Base-by-base conservation (phyloP, 2,888 invertebrate genomes). In the Digitonthophagus gazella region DNA sequence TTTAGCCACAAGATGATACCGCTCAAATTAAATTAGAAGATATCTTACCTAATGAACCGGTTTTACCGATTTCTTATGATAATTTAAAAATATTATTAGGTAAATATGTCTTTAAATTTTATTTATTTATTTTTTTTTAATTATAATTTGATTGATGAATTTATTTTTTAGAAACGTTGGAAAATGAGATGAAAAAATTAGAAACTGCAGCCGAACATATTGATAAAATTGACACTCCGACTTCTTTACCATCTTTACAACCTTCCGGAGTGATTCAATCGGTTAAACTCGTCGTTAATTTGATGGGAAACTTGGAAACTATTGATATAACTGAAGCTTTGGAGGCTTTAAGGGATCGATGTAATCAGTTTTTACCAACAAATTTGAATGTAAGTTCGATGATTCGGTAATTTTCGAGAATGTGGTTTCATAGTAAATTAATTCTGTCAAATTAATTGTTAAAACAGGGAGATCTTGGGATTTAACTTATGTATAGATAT, bases 221-320 rank as follows among this genome's bases (percentile, higher is more conserved):
- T 28, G 80, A 80, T 65, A 74, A 74, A 55, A 76, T 69, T 66
- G 75, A 84, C 83, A 70, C 86, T 74, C 74, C 78, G 57, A 75
- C 72, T 71, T 73, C 76, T 55, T 78, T 78, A 72, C 80, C 82
- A 3, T 80, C 83, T 44, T 75, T 91, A 15, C 89, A 90, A 76
- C 87, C 90, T 18, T 87, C 87, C n/a, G 88, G 92, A 2, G 92
- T 96, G 61, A 88, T 92, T 58, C 97, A 98, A 81, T 93, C 95
- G 0, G 93, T 97, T 0, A 97, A 97, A 83, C 95, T 96, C 0
- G 91, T 98, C 54, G 95, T 96, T 78, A 92, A 95, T 20, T 84
- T 95, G 15, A 90, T 97, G 75, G 95, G 95, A 15, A 92, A 91
- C 67, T 90, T 97, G 0, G 96, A 97, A 83, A 97, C 96, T 0